Percentiles rank a stretch among this genome's conserved stretches.
phyloP scores from a whole-genome alignment of 2,888 invertebrate species.

The Carabus problematicus region DNA sequence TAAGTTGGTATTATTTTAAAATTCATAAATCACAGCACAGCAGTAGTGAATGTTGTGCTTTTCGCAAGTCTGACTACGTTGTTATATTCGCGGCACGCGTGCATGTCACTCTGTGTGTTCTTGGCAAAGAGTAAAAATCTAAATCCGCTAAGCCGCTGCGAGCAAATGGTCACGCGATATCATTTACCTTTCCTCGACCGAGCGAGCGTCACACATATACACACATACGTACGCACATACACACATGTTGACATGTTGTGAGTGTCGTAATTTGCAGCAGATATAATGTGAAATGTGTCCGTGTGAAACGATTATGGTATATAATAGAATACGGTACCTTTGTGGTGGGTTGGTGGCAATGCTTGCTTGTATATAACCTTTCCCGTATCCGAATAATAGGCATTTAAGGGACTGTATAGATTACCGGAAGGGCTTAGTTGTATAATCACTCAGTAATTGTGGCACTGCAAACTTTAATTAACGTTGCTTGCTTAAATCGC shows the following conservation, averaged over 20 bases:
- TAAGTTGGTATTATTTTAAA: too few species aligned
- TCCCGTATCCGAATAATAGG: slow-evolving; percentile 24
- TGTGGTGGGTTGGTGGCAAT: slow-evolving; percentile 2
- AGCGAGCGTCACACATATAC: background rate
- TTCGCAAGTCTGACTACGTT: too few species aligned
- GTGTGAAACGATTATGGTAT: slow-evolving; percentile 10
- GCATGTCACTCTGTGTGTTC: too few species aligned
- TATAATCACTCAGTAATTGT: slow-evolving; percentile 38
- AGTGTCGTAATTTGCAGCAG: too few species aligned
- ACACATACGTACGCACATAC: background rate
- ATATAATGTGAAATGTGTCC: slow-evolving; percentile 1
- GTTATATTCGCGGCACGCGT: too few species aligned
- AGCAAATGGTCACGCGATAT: slow-evolving; percentile 13
- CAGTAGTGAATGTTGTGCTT: too few species aligned
- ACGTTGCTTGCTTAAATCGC: slow-evolving; percentile 24
- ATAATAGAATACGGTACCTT: slow-evolving; percentile 11
- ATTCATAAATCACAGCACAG: too few species aligned
- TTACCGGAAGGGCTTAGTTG: slow-evolving; percentile 31
- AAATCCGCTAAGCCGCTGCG: background rate
- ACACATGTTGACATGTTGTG: background rate
- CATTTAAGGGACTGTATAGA: slow-evolving; percentile 29
- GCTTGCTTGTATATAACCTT: slow-evolving; percentile 7
- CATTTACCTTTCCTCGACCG: slow-evolving; percentile 4
- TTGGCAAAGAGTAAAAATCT: background rate
- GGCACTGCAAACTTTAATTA: slow-evolving; percentile 23